Conservation (phyloP, 2,797 vertebrate species). For the Pipistrellus pipistrellus region DNA sequence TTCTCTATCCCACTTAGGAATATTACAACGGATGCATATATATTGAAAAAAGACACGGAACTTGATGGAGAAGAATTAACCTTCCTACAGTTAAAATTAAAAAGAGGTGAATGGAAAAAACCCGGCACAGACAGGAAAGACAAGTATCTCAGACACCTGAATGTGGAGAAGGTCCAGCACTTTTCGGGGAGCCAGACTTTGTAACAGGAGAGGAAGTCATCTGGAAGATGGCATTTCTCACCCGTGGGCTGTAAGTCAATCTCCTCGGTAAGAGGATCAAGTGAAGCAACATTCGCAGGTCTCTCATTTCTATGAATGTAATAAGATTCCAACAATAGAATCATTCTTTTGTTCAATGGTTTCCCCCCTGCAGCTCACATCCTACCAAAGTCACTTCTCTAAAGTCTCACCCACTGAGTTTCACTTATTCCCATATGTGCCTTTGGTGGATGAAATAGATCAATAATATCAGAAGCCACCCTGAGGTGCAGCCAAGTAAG, state of each 20-base stretch:
- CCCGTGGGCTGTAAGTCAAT: constrained; percentile 60
- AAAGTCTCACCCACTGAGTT: neutral
- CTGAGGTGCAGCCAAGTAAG: neutral
- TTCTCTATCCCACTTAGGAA: neutral
- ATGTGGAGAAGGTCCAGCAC: constrained; percentile 62
- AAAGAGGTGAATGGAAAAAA: constrained; percentile 75
- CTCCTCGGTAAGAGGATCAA: constrained; percentile 67
- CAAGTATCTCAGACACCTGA: neutral
- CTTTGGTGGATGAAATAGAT: constrained; percentile 42
- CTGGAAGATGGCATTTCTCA: constrained; percentile 77
- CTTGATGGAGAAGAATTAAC: constrained; percentile 58
- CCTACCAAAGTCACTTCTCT: neutral
- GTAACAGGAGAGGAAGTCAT: constrained; percentile 80
- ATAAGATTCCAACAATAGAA: constrained; percentile 55
- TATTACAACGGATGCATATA: neutral
- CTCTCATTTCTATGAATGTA: constrained; percentile 76
- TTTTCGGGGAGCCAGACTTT: constrained; percentile 68
- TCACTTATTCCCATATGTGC: neutral
- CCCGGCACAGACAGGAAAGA: constrained; percentile 30
- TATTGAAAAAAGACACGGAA: neutral
- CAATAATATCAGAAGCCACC: constrained; percentile 24
- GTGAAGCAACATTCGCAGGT: constrained; percentile 48
- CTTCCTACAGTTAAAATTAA: constrained; percentile 49
- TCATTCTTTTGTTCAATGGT: constrained; percentile 60
- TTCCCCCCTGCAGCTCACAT: constrained; percentile 63